Evolutionary conservation across 2,888 invertebrate genomes (phyloP), one percentile per base, ranked within the genome.

Genomic region (Magallana nippona): DNA sequence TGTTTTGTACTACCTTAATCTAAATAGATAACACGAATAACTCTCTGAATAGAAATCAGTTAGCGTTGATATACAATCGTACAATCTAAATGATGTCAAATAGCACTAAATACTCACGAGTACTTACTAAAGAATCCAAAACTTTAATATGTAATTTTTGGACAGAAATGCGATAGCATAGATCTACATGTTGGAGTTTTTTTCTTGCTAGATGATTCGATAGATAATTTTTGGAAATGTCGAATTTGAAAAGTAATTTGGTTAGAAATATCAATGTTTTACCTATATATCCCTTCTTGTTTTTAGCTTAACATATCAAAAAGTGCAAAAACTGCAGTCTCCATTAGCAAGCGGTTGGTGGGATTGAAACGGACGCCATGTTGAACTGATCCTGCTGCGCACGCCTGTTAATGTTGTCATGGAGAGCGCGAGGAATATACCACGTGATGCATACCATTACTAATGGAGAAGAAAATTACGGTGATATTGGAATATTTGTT

Each of bases 381-480:
- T 71, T 71, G 71, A 71, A 71, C 15, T 22, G 32, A 15, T 27
- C 71, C 27, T 71, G 71, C 71, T 71, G 71, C 11, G 71, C 32
- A 15, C 22, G 27, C 15, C 71, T 71, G 71, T 71, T 71, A 71
- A 22, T 71, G 71, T 71, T 71, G 71, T 71, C 71, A 71, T 71
- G 71, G 71, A 71, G 71, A 71, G 71, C 32, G 22, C 13, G 71
- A 71, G 71, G 32, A 22, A 32, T 13, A 15, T 15, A 71, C 71
- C 71, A 71, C 71, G 71, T 71, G 71, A 71, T 22, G 71, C 71
- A 22, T 71, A 17, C 71, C 71, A 13, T 71, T 32, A 71, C 71
- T 71, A 71, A 71, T 71, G 71, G 71, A 27, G 71, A 71, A 71
- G 71, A 71, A 71, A 71, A 71, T 71, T 71, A 27, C 22, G 71